Evolutionary conservation across 1,140 invertebrate species (phyloP), one percentile per base, ranked within the genome.

Genomic region (Scaptodrosophila lebanonensis): DNA sequence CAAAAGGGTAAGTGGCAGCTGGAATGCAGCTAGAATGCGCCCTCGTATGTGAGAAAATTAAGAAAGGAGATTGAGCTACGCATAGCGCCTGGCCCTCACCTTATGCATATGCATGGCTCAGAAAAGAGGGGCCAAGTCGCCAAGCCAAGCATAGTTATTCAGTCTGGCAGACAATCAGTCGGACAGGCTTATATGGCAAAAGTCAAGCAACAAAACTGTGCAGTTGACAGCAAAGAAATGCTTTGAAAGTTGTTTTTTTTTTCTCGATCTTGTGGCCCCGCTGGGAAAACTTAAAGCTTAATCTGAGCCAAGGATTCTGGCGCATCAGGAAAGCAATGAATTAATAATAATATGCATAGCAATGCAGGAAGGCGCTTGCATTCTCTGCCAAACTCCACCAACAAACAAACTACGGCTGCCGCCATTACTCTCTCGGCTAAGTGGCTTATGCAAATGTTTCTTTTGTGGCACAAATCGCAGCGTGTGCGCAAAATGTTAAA

Each of bases 381-480:
- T 38, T 33, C 43, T 47, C 11, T 33, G 32, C 20, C 11, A 27
- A 29, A 39, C 40, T 40, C 18, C 15, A 17, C 7, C 20, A 25
- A 18, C 12, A 38, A 9, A 16, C 54, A 60, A n/a, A n/a, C n/a
- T 30, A 22, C 17, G 13, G 13, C 17, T 27, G 25, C 29, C 11
- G 27, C 38, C n/a, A 45, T 59, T 59, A 27, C 25, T 38, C 33
- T 13, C 1, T 9, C 30, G 32, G n/a, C 44, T 44, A 50, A 62
- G 45, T 50, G 59, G 59, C 53, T 58, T 50, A 62, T 57, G 59
- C 59, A 57, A 58, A 62, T 58, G 45, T 56, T 56, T 15, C n/a
- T n/a, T n/a, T n/a, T n/a, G n/a, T n/a, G n/a, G n/a, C n/a, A n/a
- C n/a, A 16, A 12, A 5, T 15, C 22, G 16, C 22, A 58, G 17